Base-by-base conservation (phyloP, 2,113 vertebrate genomes). In the Theristicus caerulescens region DNA sequence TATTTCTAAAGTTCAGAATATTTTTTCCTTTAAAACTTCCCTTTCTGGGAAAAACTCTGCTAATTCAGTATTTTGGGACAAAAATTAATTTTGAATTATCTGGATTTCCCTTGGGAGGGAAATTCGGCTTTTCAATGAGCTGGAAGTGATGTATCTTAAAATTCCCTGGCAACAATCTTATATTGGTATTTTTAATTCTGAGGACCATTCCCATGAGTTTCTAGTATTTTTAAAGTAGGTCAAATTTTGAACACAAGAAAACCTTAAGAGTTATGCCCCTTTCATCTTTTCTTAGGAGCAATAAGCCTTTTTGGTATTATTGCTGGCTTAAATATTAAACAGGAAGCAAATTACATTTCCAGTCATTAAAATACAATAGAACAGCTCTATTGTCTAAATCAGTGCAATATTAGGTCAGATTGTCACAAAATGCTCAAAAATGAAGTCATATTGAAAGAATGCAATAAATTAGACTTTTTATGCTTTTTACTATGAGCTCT, bases 131-230 rank as follows among this genome's bases (percentile, higher is more conserved):
- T 96, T 94, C 86, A 91, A 58, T 93, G 94, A 97, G 93, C 86
- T 93, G 58, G 84, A 94, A 97, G 93, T 95, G 88, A 96, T 94
- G 93, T 95, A 80, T 94, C 89, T 93, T 89, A 94, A 97, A 96
- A 97, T 94, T 96, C 94, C 95, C 96, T 95, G 90, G 96, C 95
- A 97, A 97, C 95, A 97, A 94, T 95, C 91, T 95, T 82, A 95
- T 96, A 97, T 95, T 96, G 95, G 96, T 96, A 97, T 97, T 97
- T 95, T 96, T 94, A 97, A 96, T 97, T 96, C 83, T 94, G 93
- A 96, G 71, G 93, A 94, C 91, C 89, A 87, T 95, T 97, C 94
- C 95, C 95, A 95, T 87, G 97, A 96, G 95, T 87, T 96, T 55
- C 94, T 77, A 80, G 66, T 95, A 82, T 95, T 96, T 96, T 97